Base-by-base conservation (phyloP, 2,113 vertebrate species). In the Corythornis vintsioides region DNA sequence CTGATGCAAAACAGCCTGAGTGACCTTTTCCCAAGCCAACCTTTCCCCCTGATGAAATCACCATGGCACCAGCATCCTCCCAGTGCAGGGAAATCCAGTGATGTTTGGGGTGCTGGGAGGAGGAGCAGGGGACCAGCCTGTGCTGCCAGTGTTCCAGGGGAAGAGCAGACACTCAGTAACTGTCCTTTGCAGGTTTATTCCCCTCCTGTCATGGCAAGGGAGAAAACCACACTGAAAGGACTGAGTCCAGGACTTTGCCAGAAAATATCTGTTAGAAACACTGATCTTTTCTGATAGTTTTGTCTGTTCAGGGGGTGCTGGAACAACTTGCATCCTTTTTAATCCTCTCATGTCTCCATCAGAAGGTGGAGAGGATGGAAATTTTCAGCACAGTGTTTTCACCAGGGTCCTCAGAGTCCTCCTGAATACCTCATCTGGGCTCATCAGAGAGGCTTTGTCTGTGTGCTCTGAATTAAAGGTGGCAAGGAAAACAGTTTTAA, bases 41-140 rank as follows among this genome's bases (percentile, higher is more conserved):
- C 63, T 6, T 47, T 19, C 24, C 6, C 31, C 52, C 1, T 1
- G 1, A 1, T 0, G 11, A 26, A 14, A 26, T 52, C 50, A 26
- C 50, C 22, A 22, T 22, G 5, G 22, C 24, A 5, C 10, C 29
- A 9, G 7, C 29, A 3, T 35, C 33, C 14, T 5, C 42, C 2
- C 1, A 1, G 11, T 2, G 1, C 55, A 29, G 66, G 13, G 18
- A 7, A 69, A 25, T 16, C 43, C 69, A 26, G 15, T 0, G 13
- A 13, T 18, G 7, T 31, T 17, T 2, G 8, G 25, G n/a, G 13
- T 63, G 31, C 15, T 22, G 38, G 18, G 7, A 64, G 16, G 31
- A 4, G 19, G 24, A 31, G 4, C 1, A 28, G 21, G 73, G 67
- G 52, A 10, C 11, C 28, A 66, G n/a, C 22, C 25, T 31, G 6